A percentile compares a stretch with the other conserved stretches of the same genome.
Conservation (phyloP, 1,140 invertebrate genomes). For the Macrotrachela quadricornifera region DNA sequence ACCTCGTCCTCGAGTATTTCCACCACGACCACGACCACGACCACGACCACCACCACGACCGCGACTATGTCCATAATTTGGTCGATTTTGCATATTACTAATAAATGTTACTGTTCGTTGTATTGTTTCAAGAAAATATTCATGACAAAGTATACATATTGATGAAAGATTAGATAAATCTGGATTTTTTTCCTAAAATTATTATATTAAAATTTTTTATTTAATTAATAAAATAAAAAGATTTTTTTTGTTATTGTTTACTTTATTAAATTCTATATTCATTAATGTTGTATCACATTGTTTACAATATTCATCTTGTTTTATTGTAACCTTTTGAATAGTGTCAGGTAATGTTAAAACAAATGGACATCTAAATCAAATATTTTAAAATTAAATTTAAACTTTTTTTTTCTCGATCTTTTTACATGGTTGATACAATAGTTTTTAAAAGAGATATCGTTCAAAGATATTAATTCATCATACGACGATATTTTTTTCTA, state of each 20-base stretch:
- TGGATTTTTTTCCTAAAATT: not conserved
- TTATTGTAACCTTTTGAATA: not conserved
- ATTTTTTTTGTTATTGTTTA: not conserved
- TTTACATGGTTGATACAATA: not conserved
- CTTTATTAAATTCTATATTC: not conserved
- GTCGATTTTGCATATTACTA: not conserved
- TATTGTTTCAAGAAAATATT: not conserved
- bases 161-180: not conserved
- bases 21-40: not conserved
- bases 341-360: not conserved
- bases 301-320: not conserved
- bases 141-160: not conserved
- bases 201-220: not conserved
- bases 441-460: not conserved
- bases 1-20: not conserved
- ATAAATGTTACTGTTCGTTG: not conserved
- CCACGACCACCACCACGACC: not conserved
- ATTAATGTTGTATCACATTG: no score
- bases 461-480: not conserved
- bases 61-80: not conserved
- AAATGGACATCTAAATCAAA: not conserved
- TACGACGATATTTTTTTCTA: not conserved
- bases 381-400: not conserved
- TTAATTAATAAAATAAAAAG: not conserved
- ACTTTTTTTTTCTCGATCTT: not conserved